Evolutionary conservation across 2,888 invertebrate species (phyloP), one percentile per base, ranked within the genome.

Genomic region (Ryuthela nishihirai): DNA sequence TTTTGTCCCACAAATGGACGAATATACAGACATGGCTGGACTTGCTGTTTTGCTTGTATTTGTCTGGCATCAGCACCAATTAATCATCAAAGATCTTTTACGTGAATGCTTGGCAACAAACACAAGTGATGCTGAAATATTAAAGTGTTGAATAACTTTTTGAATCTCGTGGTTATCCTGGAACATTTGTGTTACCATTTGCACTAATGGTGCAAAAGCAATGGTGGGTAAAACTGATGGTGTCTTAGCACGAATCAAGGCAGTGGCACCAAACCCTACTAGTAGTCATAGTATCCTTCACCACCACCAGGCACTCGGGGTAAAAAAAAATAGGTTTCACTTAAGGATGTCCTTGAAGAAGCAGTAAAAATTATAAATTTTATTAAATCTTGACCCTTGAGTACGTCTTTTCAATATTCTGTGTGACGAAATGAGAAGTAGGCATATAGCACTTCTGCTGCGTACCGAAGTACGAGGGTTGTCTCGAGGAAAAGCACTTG

Each of bases 201-300:
- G 35, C 35, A 45, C 35, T 4, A 35, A 35, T 45, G 35, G 35
- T 21, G 35, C 45, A n/a, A 45, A 45, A 35, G 45, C 45, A 9
- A 21, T 45, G 35, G 21, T 20, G 9, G 6, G 35, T 6, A 35
- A 34, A 35, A 35, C n/a, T 18, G n/a, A 15, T 43, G 20, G 43
- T 25, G 29, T 17, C 3, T 3, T 26, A 15, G n/a, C 29, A 7
- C n/a, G n/a, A 10, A 24, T 23, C 15, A 25, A 25, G 24, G 24
- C 3, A 29, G 5, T n/a, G 4, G 41, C 41, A 25, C 25, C n/a
- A 20, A 26, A 25, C 43, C 29, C 17, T 43, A 15, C 43, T n/a
- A 43, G 43, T 23, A 43, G 43, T 29, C 43, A 29, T 15, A 26
- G 43, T 29, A 26, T 25, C 26, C 26, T 43, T 29, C n/a, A n/a